Percentiles rank a stretch among this genome's conserved stretches.
Conservation (phyloP, 1,140 invertebrate species). For the Apocrypta bakeri region DNA sequence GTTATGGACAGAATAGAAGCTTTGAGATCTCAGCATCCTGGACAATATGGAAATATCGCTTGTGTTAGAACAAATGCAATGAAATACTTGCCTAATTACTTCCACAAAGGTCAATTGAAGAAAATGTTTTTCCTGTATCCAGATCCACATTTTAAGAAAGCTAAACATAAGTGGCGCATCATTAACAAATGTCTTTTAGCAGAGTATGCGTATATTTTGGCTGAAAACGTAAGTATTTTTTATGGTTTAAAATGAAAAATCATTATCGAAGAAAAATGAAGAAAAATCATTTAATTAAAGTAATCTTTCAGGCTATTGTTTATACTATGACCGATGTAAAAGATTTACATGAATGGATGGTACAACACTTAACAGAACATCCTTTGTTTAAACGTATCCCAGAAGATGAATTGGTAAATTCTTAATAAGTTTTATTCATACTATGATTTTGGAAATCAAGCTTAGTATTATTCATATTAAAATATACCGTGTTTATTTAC, state of each 20-base stretch:
- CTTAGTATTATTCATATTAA: background rate
- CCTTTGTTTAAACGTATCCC: conserved; percentile 89
- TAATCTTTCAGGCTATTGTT: conserved; percentile 84
- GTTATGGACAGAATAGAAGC: conserved; percentile 96
- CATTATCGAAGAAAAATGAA: too few species aligned
- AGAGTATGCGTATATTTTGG: conserved; percentile 97
- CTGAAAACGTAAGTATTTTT: conserved; percentile 81
- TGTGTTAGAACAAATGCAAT: conserved; percentile 98
- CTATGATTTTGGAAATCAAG: background rate
- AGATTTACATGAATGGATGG: conserved; percentile 98
- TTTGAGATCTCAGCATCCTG: conserved; percentile 84
- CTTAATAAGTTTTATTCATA: conserved; percentile 30
- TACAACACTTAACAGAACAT: conserved; percentile 92
- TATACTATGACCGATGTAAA: conserved; percentile 99
- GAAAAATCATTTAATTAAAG: conserved; percentile 32
- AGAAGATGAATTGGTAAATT: conserved; percentile 84
- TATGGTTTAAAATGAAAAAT: conserved; percentile 11
- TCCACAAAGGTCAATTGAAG: conserved; percentile 94
- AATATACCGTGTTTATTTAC: conserved; percentile 49
- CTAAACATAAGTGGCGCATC: conserved; percentile 99
- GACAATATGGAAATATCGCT: conserved; percentile 94
- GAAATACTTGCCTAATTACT: conserved; percentile 99
- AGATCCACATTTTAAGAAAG: conserved; percentile 99
- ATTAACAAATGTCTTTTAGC: conserved; percentile 94
- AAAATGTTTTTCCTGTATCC: conserved; percentile 99